Base-by-base conservation (phyloP, 2,888 invertebrate genomes). In the Uropetala carovei region DNA sequence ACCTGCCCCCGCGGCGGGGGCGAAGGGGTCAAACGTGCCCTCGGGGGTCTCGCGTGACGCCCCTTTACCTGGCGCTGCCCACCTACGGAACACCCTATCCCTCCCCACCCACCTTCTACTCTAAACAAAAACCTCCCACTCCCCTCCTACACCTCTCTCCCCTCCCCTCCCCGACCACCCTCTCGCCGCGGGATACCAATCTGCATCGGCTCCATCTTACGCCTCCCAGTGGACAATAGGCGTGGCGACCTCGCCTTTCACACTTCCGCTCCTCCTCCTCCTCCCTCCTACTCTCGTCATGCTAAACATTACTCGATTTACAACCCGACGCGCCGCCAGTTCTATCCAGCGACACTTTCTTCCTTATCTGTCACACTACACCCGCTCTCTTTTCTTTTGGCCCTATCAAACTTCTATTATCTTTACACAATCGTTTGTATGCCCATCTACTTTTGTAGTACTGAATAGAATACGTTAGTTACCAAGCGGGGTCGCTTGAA, bases 11-110 rank as follows among this genome's bases (percentile, higher is more conserved):
- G 58, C 22, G 85, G 59, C n/a, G 57, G 85, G 58, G 57, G 85
- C 22, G 85, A 60, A 30, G 59, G 86, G 59, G 86, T 86, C 60
- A 60, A 86, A 60, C 86, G 60, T 60, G 59, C 86, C 86, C 86
- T 30, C 30, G 30, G 86, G 86, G 86, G 27, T 59, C 27, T 86
- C 18, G 86, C 86, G 86, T 86, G 86, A 60, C 86, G 86, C 18
- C 60, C 86, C 86, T 60, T 27, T 86, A 86, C 18, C 68, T 68
- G 68, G 18, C 16, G 64, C 43, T 43, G 43, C 43, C 43, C 43
- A 43, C 64, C 64, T 64, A 7, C 64, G 64, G 68, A 68, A 43
- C 43, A 43, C 43, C 43, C 5, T n/a, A n/a, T n/a, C n/a, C n/a
- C n/a, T n/a, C n/a, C n/a, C n/a, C n/a, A n/a, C n/a, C 43, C 43